Evolutionary conservation across 2,888 invertebrate genomes (phyloP).

Genomic region (Campoletis raptor): DNA sequence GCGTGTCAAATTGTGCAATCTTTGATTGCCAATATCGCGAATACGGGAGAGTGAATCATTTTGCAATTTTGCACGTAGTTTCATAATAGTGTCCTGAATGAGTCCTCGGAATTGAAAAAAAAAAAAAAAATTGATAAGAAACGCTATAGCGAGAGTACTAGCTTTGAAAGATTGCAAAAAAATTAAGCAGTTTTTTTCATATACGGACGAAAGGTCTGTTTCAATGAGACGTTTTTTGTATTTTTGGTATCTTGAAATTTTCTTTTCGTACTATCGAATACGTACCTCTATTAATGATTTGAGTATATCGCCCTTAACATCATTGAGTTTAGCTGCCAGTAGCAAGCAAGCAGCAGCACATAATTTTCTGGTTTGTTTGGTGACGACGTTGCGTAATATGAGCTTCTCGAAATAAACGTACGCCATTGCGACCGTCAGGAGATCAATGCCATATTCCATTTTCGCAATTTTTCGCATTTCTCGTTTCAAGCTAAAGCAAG

Average conservation of each 20-base stretch:
- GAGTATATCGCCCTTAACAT: conserved; percentile 96
- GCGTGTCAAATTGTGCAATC: too few relatives aligned
- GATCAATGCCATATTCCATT: conserved; percentile 92
- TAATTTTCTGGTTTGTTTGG: conserved; percentile 97
- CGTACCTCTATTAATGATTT: conserved; percentile 95
- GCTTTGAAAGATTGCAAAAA: too few relatives aligned
- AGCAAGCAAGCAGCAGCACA: conserved; percentile 98
- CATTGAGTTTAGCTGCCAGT: conserved; percentile 98
- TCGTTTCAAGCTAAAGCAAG: conserved; percentile 91
- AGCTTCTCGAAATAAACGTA: conserved; percentile 99
- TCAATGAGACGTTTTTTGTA: not conserved
- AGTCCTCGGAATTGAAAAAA: too few relatives aligned
- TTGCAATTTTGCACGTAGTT: too few relatives aligned
- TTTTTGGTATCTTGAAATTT: not conserved
- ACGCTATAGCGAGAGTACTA: not conserved
- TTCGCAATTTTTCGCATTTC: conserved; percentile 98
- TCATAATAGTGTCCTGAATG: too few relatives aligned
- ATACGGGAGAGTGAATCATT: too few relatives aligned
- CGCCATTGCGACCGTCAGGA: conserved; percentile 97
- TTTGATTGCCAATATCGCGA: too few relatives aligned
- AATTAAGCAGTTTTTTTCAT: too few relatives aligned
- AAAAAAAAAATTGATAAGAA: not conserved
- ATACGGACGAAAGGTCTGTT: not conserved
- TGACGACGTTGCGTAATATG: conserved; percentile 95
- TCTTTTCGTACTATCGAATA: conserved; percentile 7